Percentiles rank a stretch among this genome's conserved stretches.
These are phyloP conservation scores for Philantomba maxwellii DNA, from an alignment of 2,113 vertebrate genomes.

Conservation along the genomic window DNA sequence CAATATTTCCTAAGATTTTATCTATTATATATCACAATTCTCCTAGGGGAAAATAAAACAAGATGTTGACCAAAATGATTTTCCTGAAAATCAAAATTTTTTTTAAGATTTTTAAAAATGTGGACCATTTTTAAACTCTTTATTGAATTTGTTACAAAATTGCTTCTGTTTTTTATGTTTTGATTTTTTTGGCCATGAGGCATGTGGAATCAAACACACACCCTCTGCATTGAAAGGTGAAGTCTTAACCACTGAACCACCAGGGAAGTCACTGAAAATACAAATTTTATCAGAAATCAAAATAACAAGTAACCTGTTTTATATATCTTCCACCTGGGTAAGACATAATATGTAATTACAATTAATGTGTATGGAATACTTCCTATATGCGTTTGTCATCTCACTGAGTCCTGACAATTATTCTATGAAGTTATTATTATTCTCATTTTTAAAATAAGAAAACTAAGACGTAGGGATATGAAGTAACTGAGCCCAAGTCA, in stretches of 20 bases:
- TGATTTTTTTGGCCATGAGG: neutral
- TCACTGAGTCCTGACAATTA: neutral
- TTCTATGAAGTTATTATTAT: neutral
- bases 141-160: neutral
- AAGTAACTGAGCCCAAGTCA: neutral
- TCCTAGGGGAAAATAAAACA: neutral
- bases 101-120: neutral
- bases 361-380: neutral
- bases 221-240: neutral
- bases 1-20: slow-evolving; percentile 51
- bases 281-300: neutral
- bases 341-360: neutral
- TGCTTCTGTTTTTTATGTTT: neutral
- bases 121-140: neutral
- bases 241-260: neutral
- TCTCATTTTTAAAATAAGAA: slow-evolving; percentile 1
- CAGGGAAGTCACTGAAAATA: neutral
- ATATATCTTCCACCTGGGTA: neutral
- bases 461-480: neutral
- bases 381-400: neutral
- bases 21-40: slow-evolving; percentile 31
- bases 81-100: neutral
- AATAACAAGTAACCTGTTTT: neutral
- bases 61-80: neutral
- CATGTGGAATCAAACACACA: neutral